Percentiles rank a stretch among this genome's conserved stretches.
Evolutionary conservation across 2,888 invertebrate species (phyloP).

Genomic region (Andrena marginata): DNA sequence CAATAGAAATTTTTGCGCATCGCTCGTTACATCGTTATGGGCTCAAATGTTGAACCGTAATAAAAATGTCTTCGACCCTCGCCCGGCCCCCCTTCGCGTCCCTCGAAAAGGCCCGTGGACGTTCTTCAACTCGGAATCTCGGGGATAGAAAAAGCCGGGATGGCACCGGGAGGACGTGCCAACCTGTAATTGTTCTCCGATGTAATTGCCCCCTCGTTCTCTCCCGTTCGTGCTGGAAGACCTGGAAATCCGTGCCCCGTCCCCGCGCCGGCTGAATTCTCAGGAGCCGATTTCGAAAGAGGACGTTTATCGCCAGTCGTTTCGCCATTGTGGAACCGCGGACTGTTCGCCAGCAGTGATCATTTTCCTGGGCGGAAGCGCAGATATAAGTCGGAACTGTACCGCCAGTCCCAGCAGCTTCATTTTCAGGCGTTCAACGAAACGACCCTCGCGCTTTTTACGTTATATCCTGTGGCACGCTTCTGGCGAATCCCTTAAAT

Average conservation of each 20-base stretch:
- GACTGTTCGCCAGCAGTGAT: constrained; percentile 27
- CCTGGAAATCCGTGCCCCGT: constrained; percentile 54
- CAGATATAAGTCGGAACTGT: constrained; percentile 15
- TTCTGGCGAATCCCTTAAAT: not conserved
- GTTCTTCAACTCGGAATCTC: constrained; percentile 76
- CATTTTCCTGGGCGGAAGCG: constrained; percentile 10
- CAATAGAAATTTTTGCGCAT: not conserved
- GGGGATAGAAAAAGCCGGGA: constrained; percentile 77
- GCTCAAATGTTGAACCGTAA: constrained; percentile 35
- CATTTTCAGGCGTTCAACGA: constrained; percentile 18
- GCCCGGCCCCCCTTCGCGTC: constrained; percentile 26
- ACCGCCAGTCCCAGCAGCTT: not conserved
- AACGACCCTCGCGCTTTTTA: constrained; percentile 27
- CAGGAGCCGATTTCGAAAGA: constrained; percentile 47
- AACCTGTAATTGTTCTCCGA: constrained; percentile 82
- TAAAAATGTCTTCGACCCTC: constrained; percentile 54
- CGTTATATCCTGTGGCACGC: not conserved
- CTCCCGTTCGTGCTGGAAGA: constrained; percentile 54
- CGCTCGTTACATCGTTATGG: constrained; percentile 21
- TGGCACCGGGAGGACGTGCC: constrained; percentile 79
- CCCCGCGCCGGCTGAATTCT: constrained; percentile 42
- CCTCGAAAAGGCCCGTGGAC: constrained; percentile 74
- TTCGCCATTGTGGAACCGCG: constrained; percentile 38
- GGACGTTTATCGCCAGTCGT: constrained; percentile 33
- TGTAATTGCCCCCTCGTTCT: constrained; percentile 77